Conservation (phyloP, 2,888 invertebrate genomes). For the Chrysina gloriosa region DNA sequence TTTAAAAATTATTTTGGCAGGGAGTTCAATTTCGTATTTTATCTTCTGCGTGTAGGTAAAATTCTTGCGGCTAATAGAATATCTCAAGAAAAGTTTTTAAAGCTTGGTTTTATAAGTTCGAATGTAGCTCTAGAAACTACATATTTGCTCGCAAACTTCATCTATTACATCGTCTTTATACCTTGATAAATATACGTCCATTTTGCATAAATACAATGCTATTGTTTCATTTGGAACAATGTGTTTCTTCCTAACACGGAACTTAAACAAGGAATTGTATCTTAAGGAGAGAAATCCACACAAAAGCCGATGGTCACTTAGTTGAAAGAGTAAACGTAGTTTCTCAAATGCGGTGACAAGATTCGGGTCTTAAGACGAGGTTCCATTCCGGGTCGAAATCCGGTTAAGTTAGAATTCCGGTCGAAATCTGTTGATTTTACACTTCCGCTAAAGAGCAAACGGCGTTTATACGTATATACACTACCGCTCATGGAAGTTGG, state of each 20-base stretch:
- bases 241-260: neutral
- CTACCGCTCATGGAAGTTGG: too few species aligned
- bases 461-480: too few species aligned
- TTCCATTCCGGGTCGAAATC: slow-evolving; percentile 55
- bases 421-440: slow-evolving; percentile 51
- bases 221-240: slow-evolving; percentile 16
- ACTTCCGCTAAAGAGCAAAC: neutral
- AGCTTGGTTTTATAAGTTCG: neutral
- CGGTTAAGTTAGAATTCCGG: slow-evolving; percentile 58
- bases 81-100: neutral
- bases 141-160: neutral
- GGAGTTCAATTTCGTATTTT: too few species aligned
- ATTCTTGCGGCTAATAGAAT: neutral
- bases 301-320: slow-evolving; percentile 30
- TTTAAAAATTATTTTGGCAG: slow-evolving; percentile 39
- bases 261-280: neutral
- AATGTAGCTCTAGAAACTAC: neutral
- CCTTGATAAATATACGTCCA: neutral
- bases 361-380: slow-evolving; percentile 57
- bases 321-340: slow-evolving; percentile 46
- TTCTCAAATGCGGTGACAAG: slow-evolving; percentile 54
- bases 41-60: neutral
- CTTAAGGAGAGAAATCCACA: slow-evolving; percentile 11
- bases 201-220: slow-evolving; percentile 6
- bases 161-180: too few species aligned